These are phyloP conservation scores for Megalonaias nervosa DNA, from an alignment of 1,140 invertebrate species.

Conservation along the genomic window DNA sequence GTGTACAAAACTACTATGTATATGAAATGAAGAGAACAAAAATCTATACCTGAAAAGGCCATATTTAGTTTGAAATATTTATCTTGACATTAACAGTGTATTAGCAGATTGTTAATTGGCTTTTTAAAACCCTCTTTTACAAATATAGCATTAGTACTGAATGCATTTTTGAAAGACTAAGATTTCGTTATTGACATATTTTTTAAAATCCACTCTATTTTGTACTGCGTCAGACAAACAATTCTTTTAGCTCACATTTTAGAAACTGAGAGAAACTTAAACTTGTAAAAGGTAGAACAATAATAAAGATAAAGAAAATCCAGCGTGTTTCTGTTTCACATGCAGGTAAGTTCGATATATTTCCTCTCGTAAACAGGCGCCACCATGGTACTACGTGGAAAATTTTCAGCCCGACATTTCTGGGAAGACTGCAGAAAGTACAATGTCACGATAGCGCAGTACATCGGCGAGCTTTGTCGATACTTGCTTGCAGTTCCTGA, in stretches of 20 bases:
- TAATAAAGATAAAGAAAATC: neutral
- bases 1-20: neutral
- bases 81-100: no score
- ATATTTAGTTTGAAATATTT: no score
- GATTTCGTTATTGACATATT: no score
- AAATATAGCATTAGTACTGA: no score
- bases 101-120: no score
- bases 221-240: neutral
- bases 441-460: conserved; percentile 75
- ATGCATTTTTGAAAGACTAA: no score
- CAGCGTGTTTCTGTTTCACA: neutral
- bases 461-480: conserved; percentile 99
- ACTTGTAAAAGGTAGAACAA: neutral
- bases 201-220: no score
- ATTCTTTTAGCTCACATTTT: neutral
- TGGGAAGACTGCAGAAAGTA: conserved; percentile 59
- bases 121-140: no score
- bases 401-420: conserved; percentile 62
- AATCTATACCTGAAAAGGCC: no score
- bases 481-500: conserved; percentile 84
- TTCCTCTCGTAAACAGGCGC: conserved; percentile 43
- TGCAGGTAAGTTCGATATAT: neutral
- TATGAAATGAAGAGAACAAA: neutral
- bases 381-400: conserved; percentile 56
- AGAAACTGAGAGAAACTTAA: neutral